phyloP scores from a whole-genome alignment of 64 coral and sea anemone species.

The Montipora capricornis region DNA sequence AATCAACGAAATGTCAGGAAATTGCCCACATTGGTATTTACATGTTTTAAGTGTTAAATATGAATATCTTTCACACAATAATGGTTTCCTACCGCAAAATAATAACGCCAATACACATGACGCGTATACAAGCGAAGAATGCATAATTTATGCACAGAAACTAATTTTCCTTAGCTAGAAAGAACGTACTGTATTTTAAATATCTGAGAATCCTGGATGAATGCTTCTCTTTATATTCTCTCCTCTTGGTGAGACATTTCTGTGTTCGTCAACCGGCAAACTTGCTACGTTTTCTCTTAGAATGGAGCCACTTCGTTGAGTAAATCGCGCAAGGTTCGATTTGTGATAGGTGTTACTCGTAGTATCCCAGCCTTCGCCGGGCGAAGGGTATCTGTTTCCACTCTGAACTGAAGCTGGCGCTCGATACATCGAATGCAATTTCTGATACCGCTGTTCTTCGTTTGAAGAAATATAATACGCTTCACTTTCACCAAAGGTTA shows the following conservation, averaged over 20 bases:
- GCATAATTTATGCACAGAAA: conserved; percentile 19
- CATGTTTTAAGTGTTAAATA: not conserved
- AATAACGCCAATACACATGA: not conserved
- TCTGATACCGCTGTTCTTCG: conserved; percentile 1
- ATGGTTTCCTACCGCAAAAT: not conserved
- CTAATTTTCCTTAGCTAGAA: not conserved
- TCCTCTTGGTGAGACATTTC: not conserved
- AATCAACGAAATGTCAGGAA: not conserved
- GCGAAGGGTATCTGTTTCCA: not conserved
- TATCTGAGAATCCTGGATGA: conserved; percentile 4
- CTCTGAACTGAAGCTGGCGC: conserved; percentile 2
- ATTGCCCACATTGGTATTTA: not conserved
- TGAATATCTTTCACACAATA: not conserved
- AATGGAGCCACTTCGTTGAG: not conserved
- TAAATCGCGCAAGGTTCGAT: not conserved
- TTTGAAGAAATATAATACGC: conserved; percentile 21
- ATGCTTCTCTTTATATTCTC: not conserved
- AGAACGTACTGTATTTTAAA: not conserved
- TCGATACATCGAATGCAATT: not conserved
- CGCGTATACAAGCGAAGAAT: not conserved
- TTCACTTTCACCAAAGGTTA: conserved; percentile 66
- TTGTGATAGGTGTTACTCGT: not conserved
- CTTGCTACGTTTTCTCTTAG: not conserved
- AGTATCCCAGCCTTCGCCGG: not conserved
- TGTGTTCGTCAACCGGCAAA: not conserved